Base-by-base conservation (phyloP, 2,888 invertebrate genomes). In the Diploptera punctata region DNA sequence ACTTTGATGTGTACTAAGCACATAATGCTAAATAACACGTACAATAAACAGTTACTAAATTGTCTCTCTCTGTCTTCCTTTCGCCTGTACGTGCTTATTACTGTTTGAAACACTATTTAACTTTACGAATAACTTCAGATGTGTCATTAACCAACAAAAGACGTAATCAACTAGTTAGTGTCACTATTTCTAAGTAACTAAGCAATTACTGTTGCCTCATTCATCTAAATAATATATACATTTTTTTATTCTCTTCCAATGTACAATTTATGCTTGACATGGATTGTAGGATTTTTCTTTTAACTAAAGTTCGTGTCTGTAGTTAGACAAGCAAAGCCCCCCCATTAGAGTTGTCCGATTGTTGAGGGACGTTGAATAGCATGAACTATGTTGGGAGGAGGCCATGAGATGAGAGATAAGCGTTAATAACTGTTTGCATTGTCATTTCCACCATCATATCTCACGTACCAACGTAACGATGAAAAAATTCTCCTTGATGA, bases 351-450 rank as follows among this genome's bases (percentile, higher is more conserved):
- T 43, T 70, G 62, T 62, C 70, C 19, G 62, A 70, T 62, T 62
- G 70, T 67, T 68, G 67, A 29, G n/a, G n/a, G 61, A 61, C 61
- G 21, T 61, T 61, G 62, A 62, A 62, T 62, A 62, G 62, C 62
- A n/a, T n/a, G 3, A 38, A 18, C 33, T 4, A 61, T n/a, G 18
- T 33, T 13, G 38, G 57, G 62, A 65, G 24, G 71, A 71, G 67
- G 65, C 65, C 43, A 13, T 67, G 38, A 71, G 71, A 71, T 71
- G 31, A 16, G 16, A 62, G 71, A 71, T 71, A 71, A 49, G 43
- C 67, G 71, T 71, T 67, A 71, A 71, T 71, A 67, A 71, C 60
- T 67, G 67, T 71, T 67, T 71, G 71, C 71, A 71, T 33, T 71
- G 71, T 71, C 71, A 71, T 71, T 67, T 52, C 31, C 19, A 13